Evolutionary conservation across 2,113 vertebrate genomes (phyloP).

Genomic region (Erythrocercus mccallii): DNA sequence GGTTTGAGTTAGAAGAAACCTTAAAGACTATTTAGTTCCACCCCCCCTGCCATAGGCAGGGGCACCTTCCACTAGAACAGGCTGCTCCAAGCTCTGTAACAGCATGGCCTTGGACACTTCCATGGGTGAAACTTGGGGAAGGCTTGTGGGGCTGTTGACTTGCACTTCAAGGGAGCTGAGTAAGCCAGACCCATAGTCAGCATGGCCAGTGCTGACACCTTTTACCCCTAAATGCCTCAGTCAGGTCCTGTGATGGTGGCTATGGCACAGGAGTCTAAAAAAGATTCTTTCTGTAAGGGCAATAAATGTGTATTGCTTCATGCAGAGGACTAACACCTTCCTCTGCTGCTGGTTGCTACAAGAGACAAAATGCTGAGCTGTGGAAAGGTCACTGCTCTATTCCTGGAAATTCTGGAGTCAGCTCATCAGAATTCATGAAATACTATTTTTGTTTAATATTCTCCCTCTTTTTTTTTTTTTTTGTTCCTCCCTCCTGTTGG

Average conservation of each 20-base stretch:
- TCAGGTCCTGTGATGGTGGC: neutral
- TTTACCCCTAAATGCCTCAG: neutral
- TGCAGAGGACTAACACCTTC: neutral
- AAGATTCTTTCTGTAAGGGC: neutral
- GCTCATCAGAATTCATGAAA: constrained; percentile 50
- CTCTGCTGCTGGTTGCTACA: neutral
- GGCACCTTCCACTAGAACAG: neutral
- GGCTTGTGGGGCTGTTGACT: neutral
- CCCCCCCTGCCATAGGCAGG: too few relatives aligned
- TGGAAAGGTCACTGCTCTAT: constrained; percentile 30
- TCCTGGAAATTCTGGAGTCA: constrained; percentile 37
- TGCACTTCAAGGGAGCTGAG: neutral
- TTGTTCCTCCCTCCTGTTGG: rapidly evolving
- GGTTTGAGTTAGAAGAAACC: neutral
- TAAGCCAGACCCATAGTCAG: neutral
- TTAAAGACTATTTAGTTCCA: neutral
- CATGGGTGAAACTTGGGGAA: neutral
- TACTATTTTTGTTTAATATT: constrained; percentile 12
- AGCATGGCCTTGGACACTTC: neutral
- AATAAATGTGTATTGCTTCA: neutral
- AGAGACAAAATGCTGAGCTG: neutral
- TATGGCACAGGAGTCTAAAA: neutral
- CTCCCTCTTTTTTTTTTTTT: neutral
- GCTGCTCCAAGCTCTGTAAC: neutral
- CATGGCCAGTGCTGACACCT: neutral